phyloP scores from a whole-genome alignment of 2,113 vertebrate genomes.

The Gnathonemus echidnorhynchus region DNA sequence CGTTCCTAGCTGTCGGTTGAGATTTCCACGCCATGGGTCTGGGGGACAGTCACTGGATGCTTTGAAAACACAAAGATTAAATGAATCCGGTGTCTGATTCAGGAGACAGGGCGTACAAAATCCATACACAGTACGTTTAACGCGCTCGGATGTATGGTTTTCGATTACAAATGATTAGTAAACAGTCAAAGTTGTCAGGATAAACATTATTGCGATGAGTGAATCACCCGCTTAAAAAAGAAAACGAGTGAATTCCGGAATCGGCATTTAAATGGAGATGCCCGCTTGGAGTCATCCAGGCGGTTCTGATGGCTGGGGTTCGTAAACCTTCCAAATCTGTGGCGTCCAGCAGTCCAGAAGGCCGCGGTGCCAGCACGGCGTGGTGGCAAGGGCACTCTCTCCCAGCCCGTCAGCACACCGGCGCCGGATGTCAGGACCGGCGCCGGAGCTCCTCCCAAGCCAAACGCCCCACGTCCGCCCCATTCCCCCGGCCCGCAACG shows the following conservation, averaged over 20 bases:
- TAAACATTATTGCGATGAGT: background rate
- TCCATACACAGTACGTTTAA: background rate
- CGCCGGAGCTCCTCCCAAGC: slow-evolving; percentile 56
- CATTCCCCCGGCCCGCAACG: slow-evolving; percentile 61
- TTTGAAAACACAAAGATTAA: background rate
- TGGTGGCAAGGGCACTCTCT: slow-evolving; percentile 64
- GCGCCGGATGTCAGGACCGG: slow-evolving; percentile 64
- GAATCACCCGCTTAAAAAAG: background rate
- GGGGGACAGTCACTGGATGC: background rate
- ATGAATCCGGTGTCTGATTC: background rate
- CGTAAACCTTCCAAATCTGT: slow-evolving; percentile 2
- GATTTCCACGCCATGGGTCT: background rate
- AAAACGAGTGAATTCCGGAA: background rate
- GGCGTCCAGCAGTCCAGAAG: background rate
- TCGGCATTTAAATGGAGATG: background rate
- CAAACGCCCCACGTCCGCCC: slow-evolving; percentile 43
- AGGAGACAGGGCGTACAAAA: background rate
- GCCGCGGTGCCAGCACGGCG: slow-evolving; percentile 28
- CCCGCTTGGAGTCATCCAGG: background rate
- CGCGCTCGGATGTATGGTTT: background rate
- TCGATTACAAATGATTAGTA: background rate
- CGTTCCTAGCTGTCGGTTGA: background rate
- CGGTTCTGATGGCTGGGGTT: background rate
- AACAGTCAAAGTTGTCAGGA: background rate
- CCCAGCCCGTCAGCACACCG: slow-evolving; percentile 70